Conservation (phyloP, 2,113 vertebrate genomes). For the Festucalex cinctus region DNA sequence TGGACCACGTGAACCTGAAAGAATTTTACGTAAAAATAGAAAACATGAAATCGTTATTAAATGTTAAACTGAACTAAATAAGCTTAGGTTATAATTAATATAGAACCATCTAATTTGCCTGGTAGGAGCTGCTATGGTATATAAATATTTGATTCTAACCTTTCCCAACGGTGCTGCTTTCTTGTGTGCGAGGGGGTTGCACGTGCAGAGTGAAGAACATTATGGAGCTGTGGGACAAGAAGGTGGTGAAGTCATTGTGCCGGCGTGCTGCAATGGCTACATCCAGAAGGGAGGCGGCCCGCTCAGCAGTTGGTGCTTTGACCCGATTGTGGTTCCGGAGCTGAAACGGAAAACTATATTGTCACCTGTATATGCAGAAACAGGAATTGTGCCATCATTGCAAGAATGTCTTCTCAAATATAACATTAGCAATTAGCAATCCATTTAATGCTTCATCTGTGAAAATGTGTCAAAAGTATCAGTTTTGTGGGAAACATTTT, state of each 20-base stretch:
- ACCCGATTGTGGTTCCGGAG: conserved; percentile 91
- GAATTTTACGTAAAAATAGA: not conserved
- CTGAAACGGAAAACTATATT: conserved; percentile 54
- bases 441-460: not conserved
- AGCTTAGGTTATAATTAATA: conserved; percentile 2
- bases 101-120: not conserved
- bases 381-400: too few relatives aligned
- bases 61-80: not conserved
- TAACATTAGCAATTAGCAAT: not conserved
- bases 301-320: conserved; percentile 87
- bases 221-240: conserved; percentile 84
- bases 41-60: not conserved
- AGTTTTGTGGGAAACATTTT: not conserved
- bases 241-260: conserved; percentile 63
- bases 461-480: not conserved
- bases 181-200: conserved; percentile 87
- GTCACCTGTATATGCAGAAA: not conserved
- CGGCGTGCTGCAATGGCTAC: conserved; percentile 83
- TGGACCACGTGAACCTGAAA: conserved; percentile 83
- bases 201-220: conserved; percentile 97
- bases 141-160: conserved; percentile 65
- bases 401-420: not conserved
- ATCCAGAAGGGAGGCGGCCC: conserved; percentile 90
- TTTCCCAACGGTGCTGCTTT: conserved; percentile 82
- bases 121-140: not conserved